Conservation (phyloP, 53 echinoderm and acorn worm species). For the Paracentrotus lividus region DNA sequence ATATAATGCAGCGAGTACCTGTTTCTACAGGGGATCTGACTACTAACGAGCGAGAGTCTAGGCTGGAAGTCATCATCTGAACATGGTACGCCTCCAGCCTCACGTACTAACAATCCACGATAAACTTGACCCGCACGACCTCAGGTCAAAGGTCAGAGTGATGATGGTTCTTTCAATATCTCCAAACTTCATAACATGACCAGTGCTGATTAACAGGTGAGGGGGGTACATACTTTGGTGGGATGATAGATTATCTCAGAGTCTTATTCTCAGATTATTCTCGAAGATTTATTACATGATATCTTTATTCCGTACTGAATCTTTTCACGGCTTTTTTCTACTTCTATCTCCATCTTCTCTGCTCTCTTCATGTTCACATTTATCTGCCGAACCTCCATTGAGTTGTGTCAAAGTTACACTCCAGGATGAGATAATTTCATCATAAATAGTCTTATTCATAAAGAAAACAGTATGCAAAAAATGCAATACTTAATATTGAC, state of each 20-base stretch:
- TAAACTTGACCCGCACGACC: constrained; percentile 18
- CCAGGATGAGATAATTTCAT: too few relatives aligned
- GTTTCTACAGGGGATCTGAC: not conserved
- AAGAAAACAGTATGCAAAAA: too few relatives aligned
- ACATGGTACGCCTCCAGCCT: constrained; percentile 1
- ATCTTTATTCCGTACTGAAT: too few relatives aligned
- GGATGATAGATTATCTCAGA: too few relatives aligned
- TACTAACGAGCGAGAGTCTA: not conserved
- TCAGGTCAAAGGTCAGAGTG: not conserved
- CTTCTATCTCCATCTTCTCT: not conserved
- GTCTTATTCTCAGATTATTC: too few relatives aligned
- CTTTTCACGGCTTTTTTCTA: not conserved
- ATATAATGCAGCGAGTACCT: not conserved
- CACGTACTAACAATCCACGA: not conserved
- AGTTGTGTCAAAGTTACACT: too few relatives aligned
- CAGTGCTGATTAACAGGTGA: not conserved
- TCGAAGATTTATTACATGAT: too few relatives aligned
- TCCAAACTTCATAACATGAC: not conserved
- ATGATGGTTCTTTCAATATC: constrained; percentile 19
- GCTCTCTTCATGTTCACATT: too few relatives aligned
- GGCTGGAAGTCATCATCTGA: not conserved
- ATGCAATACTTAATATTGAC: too few relatives aligned
- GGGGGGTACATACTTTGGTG: not conserved
- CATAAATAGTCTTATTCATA: too few relatives aligned
- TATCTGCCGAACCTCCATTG: too few relatives aligned